Evolutionary conservation across 2,888 invertebrate genomes (phyloP), one percentile per base, ranked within the genome.

Genomic region (Tipula vernalis): DNA sequence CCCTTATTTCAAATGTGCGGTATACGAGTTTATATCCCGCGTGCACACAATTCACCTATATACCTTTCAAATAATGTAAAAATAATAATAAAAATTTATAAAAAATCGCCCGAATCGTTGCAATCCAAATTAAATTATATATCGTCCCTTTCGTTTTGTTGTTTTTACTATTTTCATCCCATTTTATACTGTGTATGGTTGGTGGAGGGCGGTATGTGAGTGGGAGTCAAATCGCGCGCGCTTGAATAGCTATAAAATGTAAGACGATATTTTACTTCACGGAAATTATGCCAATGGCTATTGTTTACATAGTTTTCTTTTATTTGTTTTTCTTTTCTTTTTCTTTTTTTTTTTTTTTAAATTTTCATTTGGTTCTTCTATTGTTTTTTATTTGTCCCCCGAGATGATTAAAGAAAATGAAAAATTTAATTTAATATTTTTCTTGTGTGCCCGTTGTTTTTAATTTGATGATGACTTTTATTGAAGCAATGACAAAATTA

Each of bases 251-350:
- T 71, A 71, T 71, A 71, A 71, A 71, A 71, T 71, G 71, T 71
- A 71, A 71, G 71, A 71, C 71, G 71, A 71, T 71, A 71, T 71
- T 71, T 71, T 28, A 12, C 8, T 28, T 28, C 12, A 10, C n/a
- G 10, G 3, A 28, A 71, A 71, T 71, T 71, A 71, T 71, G 71
- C 71, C 71, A 71, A 71, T 71, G 71, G 71, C 71, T 71, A 71
- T 71, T 71, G 71, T 71, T 71, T 71, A 71, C 71, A 71, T 71
- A 71, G 71, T 71, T 71, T 71, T 71, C 71, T 71, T 71, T 71
- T 28, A 71, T 71, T 57, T 57, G 51, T 57, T 57, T 57, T 15
- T 5, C 28, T 28, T 28, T 28, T 28, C 28, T 28, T 57, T 15
- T 51, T 15, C 8, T 28, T 28, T 71, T 71, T 71, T 12, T 51